Base-by-base conservation (phyloP, 2,888 invertebrate species). In the Acleris holmiana region DNA sequence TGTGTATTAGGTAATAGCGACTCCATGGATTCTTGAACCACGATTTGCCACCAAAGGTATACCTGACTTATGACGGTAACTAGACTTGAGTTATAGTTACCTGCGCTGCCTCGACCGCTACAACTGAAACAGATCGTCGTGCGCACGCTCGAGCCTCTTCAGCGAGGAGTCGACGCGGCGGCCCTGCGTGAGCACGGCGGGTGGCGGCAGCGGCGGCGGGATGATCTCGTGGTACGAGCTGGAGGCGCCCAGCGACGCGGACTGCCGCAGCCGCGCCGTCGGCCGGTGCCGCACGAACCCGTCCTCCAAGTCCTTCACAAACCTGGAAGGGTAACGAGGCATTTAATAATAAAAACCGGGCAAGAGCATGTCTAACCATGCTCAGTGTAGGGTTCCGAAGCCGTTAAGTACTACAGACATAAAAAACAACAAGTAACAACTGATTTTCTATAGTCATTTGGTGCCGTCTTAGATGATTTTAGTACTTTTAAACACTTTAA, bases 81-180 rank as follows among this genome's bases (percentile, higher is more conserved):
- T n/a, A 23, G 25, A 35, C 10, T 35, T 10, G 29, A 35, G 3
- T 8, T 35, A 10, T 29, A 29, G 35, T 35, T 53, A 62, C 53
- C 48, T 62, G 61, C 61, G 61, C 58, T 86, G 88, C 73, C 76
- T 86, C 85, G 86, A 82, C 85, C 94, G 96, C 96, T 97, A 98
- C 95, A 98, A 96, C 89, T 98, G 97, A 86, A 97, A 98, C 82
- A 98, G 94, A 84, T 98, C 97, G 77, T 98, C 98, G 82, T 98
- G 97, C 79, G 96, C 95, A 76, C 96, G 94, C 88, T 97, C 97
- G 70, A 97, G 93, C 77, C 96, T 95, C 83, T 96, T 95, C 71
- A 98, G 87, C 5, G 97, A 97, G 70, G 95, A 96, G 82, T 96
- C 95, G 23, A 98, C 95, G 76, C 95, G 95, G 72, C 95, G 94